Percentiles rank a stretch among this genome's conserved stretches.
phyloP scores from a whole-genome alignment of 2,113 vertebrate genomes.

The Hirundichthys speculiger region DNA sequence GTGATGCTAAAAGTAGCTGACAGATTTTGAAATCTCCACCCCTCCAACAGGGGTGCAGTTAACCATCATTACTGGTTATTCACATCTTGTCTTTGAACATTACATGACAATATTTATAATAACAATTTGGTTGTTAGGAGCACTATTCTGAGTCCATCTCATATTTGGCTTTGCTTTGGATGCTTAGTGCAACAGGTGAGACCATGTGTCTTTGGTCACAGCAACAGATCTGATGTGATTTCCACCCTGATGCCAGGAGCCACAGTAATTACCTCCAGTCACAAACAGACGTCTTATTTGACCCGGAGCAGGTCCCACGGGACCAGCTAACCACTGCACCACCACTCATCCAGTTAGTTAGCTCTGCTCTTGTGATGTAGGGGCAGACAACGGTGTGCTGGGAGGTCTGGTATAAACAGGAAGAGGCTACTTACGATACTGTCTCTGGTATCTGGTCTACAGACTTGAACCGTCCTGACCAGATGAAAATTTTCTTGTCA shows the following conservation, averaged over 20 bases:
- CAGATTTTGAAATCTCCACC: too few relatives aligned
- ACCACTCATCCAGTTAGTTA: constrained; percentile 29
- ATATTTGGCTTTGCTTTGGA: background rate
- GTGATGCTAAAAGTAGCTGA: too few relatives aligned
- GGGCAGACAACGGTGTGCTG: constrained; percentile 9
- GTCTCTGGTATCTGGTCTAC: constrained; percentile 89
- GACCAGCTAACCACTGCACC: background rate
- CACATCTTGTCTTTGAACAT: background rate
- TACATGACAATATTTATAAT: constrained; percentile 3
- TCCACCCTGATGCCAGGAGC: constrained; percentile 41
- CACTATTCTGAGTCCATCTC: background rate
- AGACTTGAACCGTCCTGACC: constrained; percentile 91
- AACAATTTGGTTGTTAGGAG: background rate
- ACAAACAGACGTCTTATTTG: constrained; percentile 50
- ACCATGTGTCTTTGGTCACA: constrained; percentile 32
- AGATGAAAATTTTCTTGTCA: constrained; percentile 88
- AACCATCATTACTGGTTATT: background rate
- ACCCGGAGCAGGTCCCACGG: constrained; percentile 25
- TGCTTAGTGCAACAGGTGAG: background rate
- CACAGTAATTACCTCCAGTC: constrained; percentile 50
- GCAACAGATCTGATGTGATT: constrained; percentile 50
- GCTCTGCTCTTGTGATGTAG: constrained; percentile 36
- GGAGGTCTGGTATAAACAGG: constrained; percentile 70
- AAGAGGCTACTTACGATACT: constrained; percentile 88
- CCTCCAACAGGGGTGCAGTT: too few relatives aligned